phyloP scores from a whole-genome alignment of 2,797 vertebrate species.

The Meriones psammophilus region DNA sequence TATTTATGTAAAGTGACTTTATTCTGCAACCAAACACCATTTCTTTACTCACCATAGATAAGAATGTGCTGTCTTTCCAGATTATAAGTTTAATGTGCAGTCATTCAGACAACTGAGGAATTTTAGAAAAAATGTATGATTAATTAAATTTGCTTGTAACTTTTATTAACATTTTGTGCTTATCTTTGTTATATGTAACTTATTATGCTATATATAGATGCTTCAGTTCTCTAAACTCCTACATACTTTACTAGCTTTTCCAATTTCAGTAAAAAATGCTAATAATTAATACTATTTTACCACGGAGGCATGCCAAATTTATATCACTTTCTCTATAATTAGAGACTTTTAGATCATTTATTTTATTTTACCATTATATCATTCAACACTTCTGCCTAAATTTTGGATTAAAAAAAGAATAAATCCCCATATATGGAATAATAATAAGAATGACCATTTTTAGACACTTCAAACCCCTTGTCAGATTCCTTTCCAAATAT shows the following conservation, averaged over 20 bases:
- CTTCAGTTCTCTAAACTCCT: slow-evolving; percentile 20
- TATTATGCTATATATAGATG: not conserved
- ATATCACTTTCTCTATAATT: slow-evolving; percentile 13
- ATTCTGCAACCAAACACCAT: slow-evolving; percentile 16
- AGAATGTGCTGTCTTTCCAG: not conserved
- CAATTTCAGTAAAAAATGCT: slow-evolving; percentile 12
- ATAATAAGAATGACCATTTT: slow-evolving; percentile 48
- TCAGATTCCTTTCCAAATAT: slow-evolving; percentile 25
- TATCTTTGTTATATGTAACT: slow-evolving; percentile 20
- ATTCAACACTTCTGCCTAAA: slow-evolving; percentile 48
- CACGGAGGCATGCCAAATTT: slow-evolving; percentile 48
- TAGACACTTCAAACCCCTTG: slow-evolving; percentile 18
- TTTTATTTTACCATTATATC: not conserved
- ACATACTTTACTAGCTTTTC: slow-evolving; percentile 45
- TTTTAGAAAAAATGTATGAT: slow-evolving; percentile 32
- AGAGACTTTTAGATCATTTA: slow-evolving; percentile 33
- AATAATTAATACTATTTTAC: slow-evolving; percentile 49
- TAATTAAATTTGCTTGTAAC: slow-evolving; percentile 21
- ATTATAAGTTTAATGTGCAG: not conserved
- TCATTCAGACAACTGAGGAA: slow-evolving; percentile 12
- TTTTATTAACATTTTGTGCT: not conserved
- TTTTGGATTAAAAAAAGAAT: slow-evolving; percentile 66
- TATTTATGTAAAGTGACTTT: not conserved
- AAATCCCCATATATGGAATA: slow-evolving; percentile 56
- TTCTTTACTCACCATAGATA: slow-evolving; percentile 26